Base-by-base conservation (phyloP, 1,140 invertebrate species). In the Halictus rubicundus region DNA sequence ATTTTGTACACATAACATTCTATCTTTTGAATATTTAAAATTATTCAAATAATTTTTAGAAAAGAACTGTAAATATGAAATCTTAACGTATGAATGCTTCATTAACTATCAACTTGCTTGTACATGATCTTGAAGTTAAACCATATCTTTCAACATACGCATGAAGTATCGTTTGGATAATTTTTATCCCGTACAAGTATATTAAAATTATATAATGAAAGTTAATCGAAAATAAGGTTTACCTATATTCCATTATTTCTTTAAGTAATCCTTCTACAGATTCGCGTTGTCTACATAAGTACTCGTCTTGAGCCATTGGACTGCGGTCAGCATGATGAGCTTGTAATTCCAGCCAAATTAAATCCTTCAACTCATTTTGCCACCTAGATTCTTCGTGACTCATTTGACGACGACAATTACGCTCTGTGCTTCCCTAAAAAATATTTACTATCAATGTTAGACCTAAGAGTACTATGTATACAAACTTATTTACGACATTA, bases 281-380 rank as follows among this genome's bases (percentile, higher is more conserved):
- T 78, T 96, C 94, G 10, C 97, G 94, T 78, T 96, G 95, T 68
- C 94, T 92, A 84, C 96, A 97, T 0, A 98, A 92, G 89, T 95
- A 96, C 61, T 95, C 94, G 89, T 98, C 97, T 92, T 97, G 96
- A 85, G 96, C 95, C 49, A 95, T 94, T 7, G 95, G 93, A 6
- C 95, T 95, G 23, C 95, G 92, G 78, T 96, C 96, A 1, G 96
- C 96, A 66, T 96, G 94, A 93, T 95, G 96, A 1, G 97, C 97
- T 89, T 97, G 96, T 49, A 98, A 92, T 93, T 98, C 97, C 81
- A 98, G 89, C 98, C 98, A 98, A 77, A 98, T 96, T 80, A 97
- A 93, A 93, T 98, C 97, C 92, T 97, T 97, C 12, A 97, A 90
- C 91, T 97, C 96, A 80, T 96, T 97, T 90, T 98, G 97, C 96